Evolutionary conservation across 2,113 vertebrate species (phyloP), one percentile per base, ranked within the genome.

Genomic region (Eupsittula cactorum): DNA sequence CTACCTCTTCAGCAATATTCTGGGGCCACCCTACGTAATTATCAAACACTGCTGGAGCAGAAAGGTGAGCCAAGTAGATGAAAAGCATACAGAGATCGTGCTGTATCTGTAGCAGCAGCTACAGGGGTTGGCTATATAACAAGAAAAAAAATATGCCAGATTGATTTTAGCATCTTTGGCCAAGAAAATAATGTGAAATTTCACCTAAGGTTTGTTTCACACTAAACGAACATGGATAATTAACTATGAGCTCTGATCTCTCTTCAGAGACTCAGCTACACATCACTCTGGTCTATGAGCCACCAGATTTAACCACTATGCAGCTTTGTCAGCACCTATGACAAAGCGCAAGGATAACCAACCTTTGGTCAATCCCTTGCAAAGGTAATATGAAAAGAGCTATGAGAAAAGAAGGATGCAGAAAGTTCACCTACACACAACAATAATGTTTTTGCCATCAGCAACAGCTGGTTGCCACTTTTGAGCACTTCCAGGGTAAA

Each of bases 401-500:
- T 60, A 18, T 24, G 39, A 85, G 65, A 70, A 93, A 69, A 64
- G n/a, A 10, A 35, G 55, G 87, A 78, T 9, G 12, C 46, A 50
- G 53, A 74, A 85, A 86, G 88, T 47, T 69, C 77, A 91, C 6
- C 80, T 65, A 65, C 63, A 68, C 41, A 21, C 3, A 2, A 63
- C 14, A 10, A 73, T 28, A 68, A 73, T 7, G 39, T 42, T 62
- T 42, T 57, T 79, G 65, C 80, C 35, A 59, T 63, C 80, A 60
- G 63, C 41, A 82, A 73, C 91, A 97, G 85, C 80, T 96, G 92
- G 65, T 46, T 82, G 64, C 41, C 84, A 81, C 88, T 94, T 59
- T 2, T 75, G 83, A 86, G 68, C 52, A 37, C 73, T 90, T 94
- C 74, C 92, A 90, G 86, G 92, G 90, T 83, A 98, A 97, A 95